phyloP scores from a whole-genome alignment of 2,888 invertebrate species.

The Drosophila rellima region DNA sequence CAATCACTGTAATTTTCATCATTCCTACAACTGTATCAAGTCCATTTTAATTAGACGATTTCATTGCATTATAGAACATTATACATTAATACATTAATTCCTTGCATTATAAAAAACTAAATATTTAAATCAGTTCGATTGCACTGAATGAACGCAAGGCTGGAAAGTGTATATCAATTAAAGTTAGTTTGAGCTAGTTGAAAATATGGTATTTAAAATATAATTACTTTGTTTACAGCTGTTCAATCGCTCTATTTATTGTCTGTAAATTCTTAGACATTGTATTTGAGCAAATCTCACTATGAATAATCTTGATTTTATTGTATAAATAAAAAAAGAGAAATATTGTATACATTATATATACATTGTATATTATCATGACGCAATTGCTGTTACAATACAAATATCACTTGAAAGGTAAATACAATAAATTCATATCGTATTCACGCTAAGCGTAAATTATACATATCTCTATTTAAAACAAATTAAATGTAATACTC shows the following conservation, averaged over 20 bases:
- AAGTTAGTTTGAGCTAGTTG: slow-evolving; percentile 3
- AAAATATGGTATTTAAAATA: background rate
- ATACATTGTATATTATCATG: no score
- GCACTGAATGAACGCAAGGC: background rate
- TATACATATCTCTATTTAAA: no score
- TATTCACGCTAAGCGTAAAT: no score
- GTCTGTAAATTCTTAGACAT: background rate
- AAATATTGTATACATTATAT: no score
- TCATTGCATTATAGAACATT: background rate
- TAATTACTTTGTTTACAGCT: slow-evolving; percentile 1
- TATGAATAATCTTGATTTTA: no score
- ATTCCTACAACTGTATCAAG: background rate
- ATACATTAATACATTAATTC: no score
- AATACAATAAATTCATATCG: no score
- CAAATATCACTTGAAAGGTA: no score
- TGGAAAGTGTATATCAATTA: background rate
- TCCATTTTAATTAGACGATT: background rate
- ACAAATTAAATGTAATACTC: no score
- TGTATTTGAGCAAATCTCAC: no score
- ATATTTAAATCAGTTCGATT: background rate
- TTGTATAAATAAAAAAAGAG: no score
- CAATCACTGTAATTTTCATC: background rate
- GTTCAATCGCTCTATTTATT: background rate
- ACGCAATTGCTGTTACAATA: no score
- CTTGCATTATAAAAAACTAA: background rate